These are phyloP conservation scores for Helicoverpa zea DNA, from an alignment of 1,140 invertebrate species.

Conservation along the genomic window DNA sequence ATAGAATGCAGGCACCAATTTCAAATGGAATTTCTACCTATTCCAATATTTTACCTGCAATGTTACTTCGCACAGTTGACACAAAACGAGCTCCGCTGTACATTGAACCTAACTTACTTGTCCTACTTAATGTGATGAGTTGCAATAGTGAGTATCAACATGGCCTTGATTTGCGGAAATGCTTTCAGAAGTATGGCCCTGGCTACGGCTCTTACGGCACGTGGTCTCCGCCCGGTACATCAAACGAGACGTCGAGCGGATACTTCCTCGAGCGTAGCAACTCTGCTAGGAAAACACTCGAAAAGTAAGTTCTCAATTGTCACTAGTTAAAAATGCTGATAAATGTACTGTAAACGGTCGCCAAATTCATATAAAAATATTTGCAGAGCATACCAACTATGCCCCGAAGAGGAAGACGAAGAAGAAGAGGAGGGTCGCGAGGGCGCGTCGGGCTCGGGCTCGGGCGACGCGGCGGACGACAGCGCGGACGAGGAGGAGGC, in stretches of 20 bases:
- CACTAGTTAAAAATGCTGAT: too few relatives aligned
- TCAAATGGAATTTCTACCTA: too few relatives aligned
- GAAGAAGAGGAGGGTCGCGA: conserved; percentile 78
- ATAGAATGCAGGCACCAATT: too few relatives aligned
- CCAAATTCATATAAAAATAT: neutral
- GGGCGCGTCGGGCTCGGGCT: conserved; percentile 67
- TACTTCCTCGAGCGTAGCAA: conserved; percentile 98
- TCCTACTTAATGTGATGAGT: too few relatives aligned
- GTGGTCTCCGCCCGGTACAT: conserved; percentile 97
- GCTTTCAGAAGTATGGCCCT: conserved; percentile 88
- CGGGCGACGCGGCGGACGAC: conserved; percentile 67
- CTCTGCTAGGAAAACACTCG: conserved; percentile 96
- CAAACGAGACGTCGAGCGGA: conserved; percentile 98
- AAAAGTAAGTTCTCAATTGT: conserved; percentile 79
- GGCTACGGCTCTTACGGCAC: conserved; percentile 94
- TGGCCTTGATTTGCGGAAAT: conserved; percentile 37
- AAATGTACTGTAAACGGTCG: neutral
- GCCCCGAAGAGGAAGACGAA: conserved; percentile 82
- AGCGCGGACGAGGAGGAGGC: conserved; percentile 70
- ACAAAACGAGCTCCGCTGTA: too few relatives aligned
- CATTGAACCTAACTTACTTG: too few relatives aligned
- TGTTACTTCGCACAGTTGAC: too few relatives aligned
- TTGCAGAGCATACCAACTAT: conserved; percentile 80
- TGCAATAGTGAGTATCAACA: neutral
- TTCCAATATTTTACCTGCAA: too few relatives aligned